Base-by-base conservation (phyloP, 2,113 vertebrate genomes). In the Rhodinocichla rosea region DNA sequence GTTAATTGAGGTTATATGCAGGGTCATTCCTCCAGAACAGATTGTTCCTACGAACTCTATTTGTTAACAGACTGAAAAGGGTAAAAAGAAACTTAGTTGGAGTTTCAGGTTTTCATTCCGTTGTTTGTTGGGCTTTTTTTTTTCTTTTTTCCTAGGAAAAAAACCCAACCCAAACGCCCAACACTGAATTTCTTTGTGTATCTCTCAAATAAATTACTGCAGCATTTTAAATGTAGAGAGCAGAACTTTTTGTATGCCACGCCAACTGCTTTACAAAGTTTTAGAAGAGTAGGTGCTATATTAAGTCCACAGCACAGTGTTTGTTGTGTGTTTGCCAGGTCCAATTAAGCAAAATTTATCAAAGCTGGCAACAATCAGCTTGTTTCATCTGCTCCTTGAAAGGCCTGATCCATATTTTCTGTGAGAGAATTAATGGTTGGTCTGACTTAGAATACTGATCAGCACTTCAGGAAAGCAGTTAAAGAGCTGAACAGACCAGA, bases 301-400 rank as follows among this genome's bases (percentile, higher is more conserved):
- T 89, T 93, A 93, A 96, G 64, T 89, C 73, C 56, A 67, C 87
- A 92, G 71, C 76, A 89, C 73, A 90, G 68, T 55, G 49, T 89
- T 90, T 93, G 60, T 84, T 96, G 88, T 90, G 44, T 2, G 1
- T 75, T 92, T 95, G 94, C 95, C 94, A 96, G 83, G 88, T 86
- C 92, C 83, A 94, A 96, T 95, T 95, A 97, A 86, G 74, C 56
- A 82, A 84, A 94, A 92, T 90, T 90, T 92, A 94, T 90, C 76
- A 95, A 96, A 91, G 83, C 90, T 96, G 95, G 94, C 93, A 96
- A 94, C 88, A 86, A 94, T 94, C 93, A 96, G 56, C 80, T 94
- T 86, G 90, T 90, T 97, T 96, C 92, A 93, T 92, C 90, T 96
- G 83, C 52, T 96, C 5, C 3, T 70, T 94, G 90, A 78, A 96